Base-by-base conservation (phyloP, 2,888 invertebrate species). In the Criorhina ranunculi region DNA sequence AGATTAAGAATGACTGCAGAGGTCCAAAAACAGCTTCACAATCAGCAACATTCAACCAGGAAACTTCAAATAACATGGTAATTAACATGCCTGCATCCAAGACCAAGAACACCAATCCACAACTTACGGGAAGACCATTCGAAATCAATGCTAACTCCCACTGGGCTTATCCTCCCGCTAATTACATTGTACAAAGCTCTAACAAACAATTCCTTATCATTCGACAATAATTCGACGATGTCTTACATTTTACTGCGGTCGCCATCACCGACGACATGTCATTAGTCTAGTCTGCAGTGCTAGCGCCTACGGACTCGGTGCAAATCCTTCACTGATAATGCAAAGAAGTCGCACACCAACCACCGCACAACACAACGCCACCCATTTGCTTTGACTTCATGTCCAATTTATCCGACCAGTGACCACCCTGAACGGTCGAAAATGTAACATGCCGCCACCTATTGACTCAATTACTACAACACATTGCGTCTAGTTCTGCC, bases 361-460 rank as follows among this genome's bases (percentile, higher is more conserved):
- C 51, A 60, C 44, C 37, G 62, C 19, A 53, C 24, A 24, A 24
- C 24, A 67, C 37, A 76, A 5, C 31, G 53, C 24, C 53, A 51
- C 53, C 60, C 62, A 55, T 69, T 69, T 49, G 70, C 64, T 60
- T 51, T 60, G 85, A 75, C 57, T 69, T 53, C 62, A 46, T 62
- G 73, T 78, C 66, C 83, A 60, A 79, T 83, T 79, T 85, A 69
- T 78, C 69, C 76, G 55, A 46, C 46, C 51, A 40, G 12, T 75
- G 80, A 76, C 85, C 85, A 85, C 85, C 85, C 69, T 85, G 80
- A 80, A 70, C 17, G 57, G 55, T 76, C 51, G 75, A 76, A 85
- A 85, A 80, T 80, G 75, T 66, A 70, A 76, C 80, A 79, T 79
- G 83, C 80, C 80, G 75, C 85, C 85, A 85, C 85, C 85, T 85